phyloP scores from a whole-genome alignment of 2,797 vertebrate genomes.

The Alectoris magna region DNA sequence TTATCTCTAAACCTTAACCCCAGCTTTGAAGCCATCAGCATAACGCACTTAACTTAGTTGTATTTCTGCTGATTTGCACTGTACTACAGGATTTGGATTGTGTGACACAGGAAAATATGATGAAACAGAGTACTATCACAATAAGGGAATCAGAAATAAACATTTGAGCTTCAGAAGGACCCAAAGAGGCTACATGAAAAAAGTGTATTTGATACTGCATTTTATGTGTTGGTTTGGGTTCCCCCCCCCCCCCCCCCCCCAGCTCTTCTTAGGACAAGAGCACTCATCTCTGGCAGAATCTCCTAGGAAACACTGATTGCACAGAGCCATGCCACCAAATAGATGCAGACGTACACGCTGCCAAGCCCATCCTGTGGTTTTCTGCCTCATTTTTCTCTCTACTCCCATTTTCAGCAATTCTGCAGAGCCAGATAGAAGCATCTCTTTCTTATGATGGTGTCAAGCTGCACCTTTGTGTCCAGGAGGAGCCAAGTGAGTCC shows the following conservation, averaged over 20 bases:
- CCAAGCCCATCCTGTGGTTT: neutral
- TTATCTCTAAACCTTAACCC: neutral
- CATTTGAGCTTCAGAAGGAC: constrained; percentile 38
- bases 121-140: neutral
- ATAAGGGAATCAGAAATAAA: neutral
- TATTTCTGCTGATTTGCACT: neutral
- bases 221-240: no score
- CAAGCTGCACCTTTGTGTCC: neutral
- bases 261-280: neutral
- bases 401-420: neutral
- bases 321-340: neutral
- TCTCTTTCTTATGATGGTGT: neutral
- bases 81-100: neutral
- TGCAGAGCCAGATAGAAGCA: neutral
- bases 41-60: neutral
- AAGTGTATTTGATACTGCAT: constrained; percentile 1
- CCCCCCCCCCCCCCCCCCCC: no score
- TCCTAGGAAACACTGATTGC: constrained; percentile 42
- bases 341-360: accelerated
- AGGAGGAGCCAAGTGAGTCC: accelerated
- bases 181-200: neutral
- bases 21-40: neutral
- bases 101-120: neutral
- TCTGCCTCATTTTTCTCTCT: neutral
- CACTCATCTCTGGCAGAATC: constrained; percentile 21